These are phyloP conservation scores for Mus spicilegus DNA, from an alignment of 2,113 vertebrate species.

Conservation along the genomic window DNA sequence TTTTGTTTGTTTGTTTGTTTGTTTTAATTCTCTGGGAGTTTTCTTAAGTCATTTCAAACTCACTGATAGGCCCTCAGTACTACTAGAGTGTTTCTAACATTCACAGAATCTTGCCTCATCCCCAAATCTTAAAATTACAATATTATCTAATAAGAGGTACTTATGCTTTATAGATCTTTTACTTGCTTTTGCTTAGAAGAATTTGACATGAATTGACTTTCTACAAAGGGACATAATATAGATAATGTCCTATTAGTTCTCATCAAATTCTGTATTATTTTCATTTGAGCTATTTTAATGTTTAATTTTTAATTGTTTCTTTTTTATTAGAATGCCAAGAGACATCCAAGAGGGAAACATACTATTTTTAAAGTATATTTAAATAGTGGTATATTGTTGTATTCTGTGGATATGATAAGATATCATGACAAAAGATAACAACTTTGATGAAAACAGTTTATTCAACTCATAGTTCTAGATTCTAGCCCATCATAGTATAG, in stretches of 20 bases:
- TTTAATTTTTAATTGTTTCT: neutral
- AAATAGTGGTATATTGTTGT: neutral
- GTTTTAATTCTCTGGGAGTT: too few relatives aligned
- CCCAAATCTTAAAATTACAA: neutral
- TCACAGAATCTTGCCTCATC: neutral
- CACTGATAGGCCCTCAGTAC: neutral
- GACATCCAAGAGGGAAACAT: neutral
- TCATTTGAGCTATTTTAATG: neutral
- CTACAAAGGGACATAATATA: neutral
- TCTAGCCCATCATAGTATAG: neutral
- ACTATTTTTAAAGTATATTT: neutral
- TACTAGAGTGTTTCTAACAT: neutral
- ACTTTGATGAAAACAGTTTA: neutral
- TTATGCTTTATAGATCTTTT: neutral
- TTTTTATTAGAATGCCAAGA: neutral
- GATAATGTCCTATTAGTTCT: neutral
- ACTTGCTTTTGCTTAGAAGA: neutral
- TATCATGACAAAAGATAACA: neutral
- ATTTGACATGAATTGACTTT: neutral
- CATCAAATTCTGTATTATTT: neutral
- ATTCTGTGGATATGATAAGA: neutral
- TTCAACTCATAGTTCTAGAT: neutral
- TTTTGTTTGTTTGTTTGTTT: too few relatives aligned
- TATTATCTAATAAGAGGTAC: neutral
- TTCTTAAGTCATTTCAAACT: neutral